Percentiles rank a stretch among this genome's conserved stretches.
These are phyloP conservation scores for Cephus cinctus DNA, from an alignment of 1,140 invertebrate species.

Conservation along the genomic window DNA sequence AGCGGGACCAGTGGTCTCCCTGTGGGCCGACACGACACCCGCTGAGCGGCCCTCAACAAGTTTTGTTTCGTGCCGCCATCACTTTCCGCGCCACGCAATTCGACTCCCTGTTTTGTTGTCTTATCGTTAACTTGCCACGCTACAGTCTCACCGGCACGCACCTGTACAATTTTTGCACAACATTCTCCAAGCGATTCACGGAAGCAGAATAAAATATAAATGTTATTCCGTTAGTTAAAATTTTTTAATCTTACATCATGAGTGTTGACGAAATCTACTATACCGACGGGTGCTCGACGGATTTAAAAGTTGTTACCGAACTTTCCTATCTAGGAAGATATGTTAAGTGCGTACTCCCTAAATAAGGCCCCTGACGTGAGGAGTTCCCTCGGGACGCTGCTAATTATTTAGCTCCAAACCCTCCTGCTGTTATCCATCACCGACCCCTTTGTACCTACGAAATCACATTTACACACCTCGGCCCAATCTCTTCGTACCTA, in stretches of 20 bases:
- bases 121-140: constrained; percentile 2
- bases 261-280: too few species aligned
- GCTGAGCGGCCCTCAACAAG: constrained; percentile 25
- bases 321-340: too few species aligned
- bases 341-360: too few species aligned
- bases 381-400: background rate
- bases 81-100: too few species aligned
- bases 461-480: constrained; percentile 1
- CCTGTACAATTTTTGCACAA: too few species aligned
- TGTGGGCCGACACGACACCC: constrained; percentile 23
- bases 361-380: too few species aligned
- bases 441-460: constrained; percentile 4
- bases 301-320: too few species aligned
- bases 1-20: constrained; percentile 29
- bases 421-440: constrained; percentile 3
- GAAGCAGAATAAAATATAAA: too few species aligned
- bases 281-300: too few species aligned
- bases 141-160: background rate
- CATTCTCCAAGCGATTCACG: constrained; percentile 17
- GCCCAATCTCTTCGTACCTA: background rate
- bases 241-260: too few species aligned
- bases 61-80: constrained; percentile 3
- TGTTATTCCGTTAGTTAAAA: too few species aligned
- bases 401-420: constrained; percentile 3
- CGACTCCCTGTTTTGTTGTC: too few species aligned